Conservation (phyloP, 1,140 invertebrate species). For the Venturia canescens region DNA sequence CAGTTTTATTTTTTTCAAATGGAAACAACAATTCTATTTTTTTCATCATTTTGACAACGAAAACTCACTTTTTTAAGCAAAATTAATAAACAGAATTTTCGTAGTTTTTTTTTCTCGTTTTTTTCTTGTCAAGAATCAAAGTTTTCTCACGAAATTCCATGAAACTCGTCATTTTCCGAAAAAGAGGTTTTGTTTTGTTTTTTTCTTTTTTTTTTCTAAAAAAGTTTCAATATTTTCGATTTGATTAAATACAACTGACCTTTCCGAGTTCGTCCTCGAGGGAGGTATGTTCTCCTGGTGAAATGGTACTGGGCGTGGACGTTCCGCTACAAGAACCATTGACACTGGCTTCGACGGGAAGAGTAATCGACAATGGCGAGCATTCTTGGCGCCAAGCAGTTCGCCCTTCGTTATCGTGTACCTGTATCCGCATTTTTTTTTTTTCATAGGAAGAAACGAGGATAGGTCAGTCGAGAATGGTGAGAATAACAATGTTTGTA, state of each 20-base stretch:
- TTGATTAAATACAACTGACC: slow-evolving; percentile 64
- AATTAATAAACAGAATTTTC: no score
- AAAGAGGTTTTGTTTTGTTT: no score
- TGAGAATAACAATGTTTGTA: background rate
- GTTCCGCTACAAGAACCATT: slow-evolving; percentile 77
- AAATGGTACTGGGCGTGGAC: slow-evolving; percentile 81
- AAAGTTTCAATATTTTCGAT: slow-evolving; percentile 49
- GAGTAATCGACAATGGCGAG: slow-evolving; percentile 74
- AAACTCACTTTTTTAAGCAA: no score
- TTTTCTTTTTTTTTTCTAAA: no score
- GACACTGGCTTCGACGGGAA: slow-evolving; percentile 69
- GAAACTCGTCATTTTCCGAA: no score
- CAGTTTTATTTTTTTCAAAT: no score
- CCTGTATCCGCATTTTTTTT: slow-evolving; percentile 54
- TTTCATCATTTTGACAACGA: no score
- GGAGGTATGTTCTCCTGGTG: slow-evolving; percentile 77
- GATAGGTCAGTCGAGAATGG: slow-evolving; percentile 32
- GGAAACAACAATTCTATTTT: no score
- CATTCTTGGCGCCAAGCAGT: slow-evolving; percentile 71
- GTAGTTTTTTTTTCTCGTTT: no score
- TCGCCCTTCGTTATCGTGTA: slow-evolving; percentile 66
- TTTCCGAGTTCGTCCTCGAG: slow-evolving; percentile 78
- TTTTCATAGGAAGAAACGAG: slow-evolving; percentile 27
- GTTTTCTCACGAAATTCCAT: no score
- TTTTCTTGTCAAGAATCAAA: no score